A percentile compares a stretch with the other conserved stretches of the same genome.
Evolutionary conservation across 1,140 invertebrate genomes (phyloP).

Genomic region (Euura saliciscinereae): DNA sequence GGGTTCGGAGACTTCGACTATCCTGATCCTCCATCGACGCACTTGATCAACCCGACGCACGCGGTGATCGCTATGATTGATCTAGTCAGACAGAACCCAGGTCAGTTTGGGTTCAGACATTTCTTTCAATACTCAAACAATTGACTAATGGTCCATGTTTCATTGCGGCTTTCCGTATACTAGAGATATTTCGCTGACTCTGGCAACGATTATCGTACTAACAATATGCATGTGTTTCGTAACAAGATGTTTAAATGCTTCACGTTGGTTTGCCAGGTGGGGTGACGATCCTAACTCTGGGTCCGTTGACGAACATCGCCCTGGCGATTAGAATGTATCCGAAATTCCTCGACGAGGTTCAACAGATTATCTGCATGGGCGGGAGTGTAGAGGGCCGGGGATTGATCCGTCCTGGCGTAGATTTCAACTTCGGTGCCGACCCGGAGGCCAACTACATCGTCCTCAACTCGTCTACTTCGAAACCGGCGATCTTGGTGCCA

Average conservation of each 20-base stretch:
- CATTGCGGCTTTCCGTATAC: no score
- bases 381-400: conserved; percentile 63
- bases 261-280: conserved; percentile 31
- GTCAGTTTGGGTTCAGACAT: conserved; percentile 31
- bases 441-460: conserved; percentile 68
- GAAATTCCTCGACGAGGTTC: conserved; percentile 58
- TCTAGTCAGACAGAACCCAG: conserved; percentile 53
- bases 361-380: conserved; percentile 66
- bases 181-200: not conserved
- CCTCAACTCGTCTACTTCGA: conserved; percentile 50
- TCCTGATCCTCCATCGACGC: conserved; percentile 34
- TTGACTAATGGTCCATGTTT: not conserved
- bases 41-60: conserved; percentile 44
- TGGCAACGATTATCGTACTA: not conserved
- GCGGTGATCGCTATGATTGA: conserved; percentile 52
- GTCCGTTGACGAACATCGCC: conserved; percentile 69
- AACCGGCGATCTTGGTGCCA: conserved; percentile 49
- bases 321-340: conserved; percentile 64
- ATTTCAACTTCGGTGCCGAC: conserved; percentile 73
- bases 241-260: no score
- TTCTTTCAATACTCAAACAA: not conserved
- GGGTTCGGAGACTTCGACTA: conserved; percentile 62
- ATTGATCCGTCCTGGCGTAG: conserved; percentile 59
- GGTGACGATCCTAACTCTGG: conserved; percentile 62
- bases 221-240: no score